Conservation (phyloP, 2,888 invertebrate genomes). For the Pardosa pseudoannulata region DNA sequence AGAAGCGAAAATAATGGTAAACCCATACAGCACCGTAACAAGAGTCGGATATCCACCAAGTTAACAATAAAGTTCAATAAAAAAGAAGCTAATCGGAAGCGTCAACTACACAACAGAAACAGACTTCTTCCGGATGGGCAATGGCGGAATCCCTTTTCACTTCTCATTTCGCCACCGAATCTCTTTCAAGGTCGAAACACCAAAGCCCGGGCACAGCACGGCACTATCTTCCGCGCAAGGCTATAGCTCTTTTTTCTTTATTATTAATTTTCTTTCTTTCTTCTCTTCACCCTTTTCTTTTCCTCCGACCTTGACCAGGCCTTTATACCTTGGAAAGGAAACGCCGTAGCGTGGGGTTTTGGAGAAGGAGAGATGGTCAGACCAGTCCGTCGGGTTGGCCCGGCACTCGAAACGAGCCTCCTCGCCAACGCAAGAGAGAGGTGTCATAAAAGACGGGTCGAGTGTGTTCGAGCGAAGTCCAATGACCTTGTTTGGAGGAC, state of each 20-base stretch:
- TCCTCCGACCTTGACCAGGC: background rate
- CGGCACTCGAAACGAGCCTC: background rate
- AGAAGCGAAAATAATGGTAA: no score
- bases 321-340: constrained; percentile 16
- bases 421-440: constrained; percentile 19
- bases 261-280: background rate
- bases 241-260: background rate
- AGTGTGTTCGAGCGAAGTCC: constrained; percentile 29
- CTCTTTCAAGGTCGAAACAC: background rate
- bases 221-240: constrained; percentile 11
- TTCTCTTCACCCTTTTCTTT: background rate
- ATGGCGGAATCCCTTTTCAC: background rate
- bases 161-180: background rate
- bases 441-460: constrained; percentile 1
- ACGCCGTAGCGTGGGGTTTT: background rate
- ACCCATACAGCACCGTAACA: no score
- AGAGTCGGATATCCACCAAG: no score
- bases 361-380: constrained; percentile 11
- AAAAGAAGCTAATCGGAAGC: no score
- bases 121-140: background rate
- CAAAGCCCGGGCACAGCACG: constrained; percentile 10
- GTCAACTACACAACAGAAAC: no score
- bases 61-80: no score
- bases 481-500: constrained; percentile 37
- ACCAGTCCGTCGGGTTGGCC: constrained; percentile 8